phyloP scores from a whole-genome alignment of 2,888 invertebrate genomes.

The Incurvaria masculella region DNA sequence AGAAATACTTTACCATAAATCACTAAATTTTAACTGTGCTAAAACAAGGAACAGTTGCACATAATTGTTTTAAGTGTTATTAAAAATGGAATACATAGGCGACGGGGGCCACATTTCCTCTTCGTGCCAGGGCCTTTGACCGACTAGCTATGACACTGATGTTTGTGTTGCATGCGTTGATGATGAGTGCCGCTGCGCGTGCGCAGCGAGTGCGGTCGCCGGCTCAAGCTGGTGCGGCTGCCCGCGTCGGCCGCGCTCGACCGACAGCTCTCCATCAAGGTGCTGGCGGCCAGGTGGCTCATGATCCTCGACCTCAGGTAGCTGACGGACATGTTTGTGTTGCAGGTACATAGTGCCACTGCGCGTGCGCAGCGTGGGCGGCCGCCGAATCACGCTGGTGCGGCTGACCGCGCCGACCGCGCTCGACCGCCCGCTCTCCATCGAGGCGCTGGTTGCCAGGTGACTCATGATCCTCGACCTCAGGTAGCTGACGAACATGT shows the following conservation, averaged over 20 bases:
- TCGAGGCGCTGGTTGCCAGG: conserved; percentile 36
- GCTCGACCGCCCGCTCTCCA: conserved; percentile 31
- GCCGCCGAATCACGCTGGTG: conserved; percentile 35
- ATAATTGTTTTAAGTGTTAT: too few species aligned
- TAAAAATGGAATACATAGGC: too few species aligned
- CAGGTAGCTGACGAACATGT: too few species aligned
- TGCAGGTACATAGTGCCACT: conserved; percentile 45
- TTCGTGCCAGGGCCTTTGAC: too few species aligned
- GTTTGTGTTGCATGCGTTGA: too few species aligned
- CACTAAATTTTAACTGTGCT: too few species aligned
- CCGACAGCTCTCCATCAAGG: conserved; percentile 34
- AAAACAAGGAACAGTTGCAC: too few species aligned
- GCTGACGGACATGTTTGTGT: too few species aligned
- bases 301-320: conserved; percentile 48
- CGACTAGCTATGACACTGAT: too few species aligned
- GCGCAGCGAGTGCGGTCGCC: conserved; percentile 31
- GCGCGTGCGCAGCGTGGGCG: conserved; percentile 29
- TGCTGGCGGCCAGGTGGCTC: conserved; percentile 40
- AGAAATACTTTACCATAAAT: too few species aligned
- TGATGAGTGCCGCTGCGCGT: conserved; percentile 36
- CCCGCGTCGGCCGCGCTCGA: conserved; percentile 37
- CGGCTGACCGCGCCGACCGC: conserved; percentile 38
- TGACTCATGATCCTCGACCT: conserved; percentile 50
- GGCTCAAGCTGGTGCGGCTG: conserved; percentile 37
- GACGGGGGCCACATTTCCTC: too few species aligned